Base-by-base conservation (phyloP, 1,140 invertebrate species). In the Leptopilina clavipes region DNA sequence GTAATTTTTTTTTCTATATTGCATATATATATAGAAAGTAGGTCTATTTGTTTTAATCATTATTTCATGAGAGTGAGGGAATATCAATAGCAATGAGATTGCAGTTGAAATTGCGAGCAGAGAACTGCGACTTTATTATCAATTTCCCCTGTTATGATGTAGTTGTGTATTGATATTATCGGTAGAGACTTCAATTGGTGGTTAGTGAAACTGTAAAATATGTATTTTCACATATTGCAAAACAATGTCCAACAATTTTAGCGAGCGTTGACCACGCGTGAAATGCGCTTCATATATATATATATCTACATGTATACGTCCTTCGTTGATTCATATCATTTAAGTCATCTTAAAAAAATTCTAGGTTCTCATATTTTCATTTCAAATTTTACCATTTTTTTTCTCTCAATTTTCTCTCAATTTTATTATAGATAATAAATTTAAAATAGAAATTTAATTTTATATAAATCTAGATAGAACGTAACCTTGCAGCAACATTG, bases 151-250 rank as follows among this genome's bases (percentile, higher is more conserved):
- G 25, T 65, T 25, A 65, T 65, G 59, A 65, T 65, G 25, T 31
- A 31, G 25, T 65, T 31, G 59, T 31, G 59, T n/a, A 65, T 65
- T 65, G 59, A 65, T 65, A n/a, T 65, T 65, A 65, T 65, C 59
- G 12, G 59, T 14, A 22, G 25, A 10, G 19, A 19, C 11, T 31
- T n/a, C 25, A 65, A 65, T 65, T 31, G 59, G 22, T 8, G 59
- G 59, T 65, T 65, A 65, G 59, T 65, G 19, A 52, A 52, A 25
- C 22, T 65, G 59, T 11, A 65, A 65, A 65, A 65, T 65, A 31
- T 40, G 9, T 65, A 65, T 65, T 65, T 65, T 19, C 59, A 65
- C 59, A 31, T 65, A 65, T 65, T 65, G 59, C 59, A 10, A 22
- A 11, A 65, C 59, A 65, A 65, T 65, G 59, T 22, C 22, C 22